phyloP scores from a whole-genome alignment of 2,113 vertebrate species.

The Neolamprologus modestus region DNA sequence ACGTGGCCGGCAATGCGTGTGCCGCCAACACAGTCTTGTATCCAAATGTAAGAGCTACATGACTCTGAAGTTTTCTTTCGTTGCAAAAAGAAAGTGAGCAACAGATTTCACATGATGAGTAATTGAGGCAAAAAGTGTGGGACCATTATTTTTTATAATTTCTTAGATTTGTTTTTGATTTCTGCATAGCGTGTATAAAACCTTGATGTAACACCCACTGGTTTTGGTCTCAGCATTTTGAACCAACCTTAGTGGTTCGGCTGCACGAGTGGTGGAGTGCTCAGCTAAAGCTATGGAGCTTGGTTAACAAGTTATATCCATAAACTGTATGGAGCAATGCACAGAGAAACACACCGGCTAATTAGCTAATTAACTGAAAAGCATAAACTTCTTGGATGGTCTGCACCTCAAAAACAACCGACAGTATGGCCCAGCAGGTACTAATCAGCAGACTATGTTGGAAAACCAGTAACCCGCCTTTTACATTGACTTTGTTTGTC shows the following conservation, averaged over 20 bases:
- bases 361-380: not conserved
- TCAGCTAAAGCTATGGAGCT: accelerated
- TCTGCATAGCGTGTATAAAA: not conserved
- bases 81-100: not conserved
- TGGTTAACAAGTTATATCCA: not conserved
- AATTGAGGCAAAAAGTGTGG: not conserved
- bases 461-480: not conserved
- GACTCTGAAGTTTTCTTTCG: not conserved
- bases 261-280: not conserved
- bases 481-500: not conserved
- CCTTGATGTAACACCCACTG: not conserved
- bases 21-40: not conserved
- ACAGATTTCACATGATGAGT: not conserved
- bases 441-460: not conserved
- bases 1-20: not conserved
- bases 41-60: not conserved
- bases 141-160: not conserved
- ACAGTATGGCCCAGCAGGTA: not conserved
- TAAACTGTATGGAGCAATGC: accelerated
- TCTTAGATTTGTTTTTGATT: not conserved
- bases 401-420: not conserved
- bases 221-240: not conserved
- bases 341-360: not conserved
- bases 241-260: not conserved
- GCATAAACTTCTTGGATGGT: not conserved